Evolutionary conservation across 2,888 invertebrate genomes (phyloP).

Genomic region (Chrysomela aeneicollis): DNA sequence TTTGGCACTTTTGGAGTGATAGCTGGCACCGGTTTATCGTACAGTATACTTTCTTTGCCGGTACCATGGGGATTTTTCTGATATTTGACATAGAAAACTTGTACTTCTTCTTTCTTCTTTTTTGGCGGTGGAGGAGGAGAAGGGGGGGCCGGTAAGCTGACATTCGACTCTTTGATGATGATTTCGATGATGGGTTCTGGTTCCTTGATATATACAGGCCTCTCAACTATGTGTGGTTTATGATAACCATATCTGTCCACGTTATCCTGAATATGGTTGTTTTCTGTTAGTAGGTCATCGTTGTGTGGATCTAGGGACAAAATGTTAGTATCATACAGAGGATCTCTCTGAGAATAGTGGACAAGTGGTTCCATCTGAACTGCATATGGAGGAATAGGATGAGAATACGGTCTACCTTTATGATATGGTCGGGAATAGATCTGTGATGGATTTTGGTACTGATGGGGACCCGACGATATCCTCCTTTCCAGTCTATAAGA

Average conservation of each 20-base stretch:
- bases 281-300: constrained; percentile 59
- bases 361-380: constrained; percentile 83
- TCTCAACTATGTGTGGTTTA: constrained; percentile 55
- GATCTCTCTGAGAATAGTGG: constrained; percentile 82
- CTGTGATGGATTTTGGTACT: constrained; percentile 52
- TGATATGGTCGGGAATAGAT: constrained; percentile 56
- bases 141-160: constrained; percentile 73
- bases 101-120: constrained; percentile 82
- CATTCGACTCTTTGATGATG: constrained; percentile 89
- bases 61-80: constrained; percentile 81
- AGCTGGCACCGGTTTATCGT: constrained; percentile 83
- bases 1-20: constrained; percentile 72
- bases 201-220: constrained; percentile 69
- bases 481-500: constrained; percentile 66
- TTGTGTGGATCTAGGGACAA: constrained; percentile 59
- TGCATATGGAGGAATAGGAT: constrained; percentile 74
- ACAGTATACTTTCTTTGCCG: constrained; percentile 75
- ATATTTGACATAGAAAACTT: constrained; percentile 91
- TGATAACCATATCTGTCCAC: constrained; percentile 61
- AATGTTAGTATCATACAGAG: constrained; percentile 70
- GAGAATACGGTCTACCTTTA: constrained; percentile 58
- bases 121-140: constrained; percentile 65
- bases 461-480: constrained; percentile 62
- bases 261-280: constrained; percentile 62
- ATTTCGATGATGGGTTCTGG: constrained; percentile 93